Conservation (phyloP, 2,888 invertebrate genomes). For the Rhamnusium bicolor region DNA sequence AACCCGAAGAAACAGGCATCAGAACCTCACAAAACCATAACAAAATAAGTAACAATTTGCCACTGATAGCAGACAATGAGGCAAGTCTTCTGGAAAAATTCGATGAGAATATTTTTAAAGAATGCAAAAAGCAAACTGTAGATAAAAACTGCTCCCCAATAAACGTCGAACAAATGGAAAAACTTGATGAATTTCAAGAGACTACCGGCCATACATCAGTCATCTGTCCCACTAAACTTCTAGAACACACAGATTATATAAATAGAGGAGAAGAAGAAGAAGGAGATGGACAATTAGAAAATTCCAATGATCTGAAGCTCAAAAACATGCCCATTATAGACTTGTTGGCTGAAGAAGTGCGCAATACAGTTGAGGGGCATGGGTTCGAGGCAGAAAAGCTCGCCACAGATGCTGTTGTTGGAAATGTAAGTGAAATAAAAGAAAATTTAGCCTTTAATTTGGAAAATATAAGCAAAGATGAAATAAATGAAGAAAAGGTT, state of each 20-base stretch:
- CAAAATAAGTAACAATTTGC: conserved; percentile 40
- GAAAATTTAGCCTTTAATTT: conserved; percentile 3
- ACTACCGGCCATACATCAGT: conserved; percentile 1
- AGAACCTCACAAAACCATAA: conserved; percentile 18
- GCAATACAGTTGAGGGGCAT: conserved; percentile 34
- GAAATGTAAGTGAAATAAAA: conserved; percentile 15
- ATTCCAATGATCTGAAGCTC: conserved; percentile 31
- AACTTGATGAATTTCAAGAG: conserved; percentile 37
- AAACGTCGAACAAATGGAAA: conserved; percentile 53
- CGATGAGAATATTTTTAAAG: conserved; percentile 43
- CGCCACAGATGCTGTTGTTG: neutral
- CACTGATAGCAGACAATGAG: conserved; percentile 37
- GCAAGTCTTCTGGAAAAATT: conserved; percentile 39
- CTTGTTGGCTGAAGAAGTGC: neutral
- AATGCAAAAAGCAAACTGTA: conserved; percentile 52
- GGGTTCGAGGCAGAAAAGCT: conserved; percentile 28
- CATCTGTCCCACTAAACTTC: conserved; percentile 33
- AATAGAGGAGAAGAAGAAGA: conserved; percentile 23
- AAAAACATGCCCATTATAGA: conserved; percentile 38
- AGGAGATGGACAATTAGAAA: too few species aligned
- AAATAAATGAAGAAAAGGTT: neutral
- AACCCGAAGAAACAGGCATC: conserved; percentile 9
- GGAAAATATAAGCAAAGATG: neutral
- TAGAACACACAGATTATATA: conserved; percentile 32
- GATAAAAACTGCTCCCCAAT: conserved; percentile 61